Evolutionary conservation across 2,888 invertebrate species (phyloP).

Genomic region (Aphodius granarius): DNA sequence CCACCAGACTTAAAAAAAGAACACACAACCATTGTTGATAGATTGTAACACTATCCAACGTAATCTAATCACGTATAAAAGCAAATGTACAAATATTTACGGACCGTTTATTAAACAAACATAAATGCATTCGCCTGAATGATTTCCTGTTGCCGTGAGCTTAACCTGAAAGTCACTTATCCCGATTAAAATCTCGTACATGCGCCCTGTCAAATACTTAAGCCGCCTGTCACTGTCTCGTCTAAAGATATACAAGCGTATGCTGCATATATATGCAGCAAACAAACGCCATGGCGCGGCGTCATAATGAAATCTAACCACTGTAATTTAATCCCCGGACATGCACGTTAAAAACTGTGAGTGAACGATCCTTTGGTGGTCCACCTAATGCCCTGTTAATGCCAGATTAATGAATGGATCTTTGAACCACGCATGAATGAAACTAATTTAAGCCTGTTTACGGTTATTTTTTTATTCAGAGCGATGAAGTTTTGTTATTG

Average conservation of each 20-base stretch:
- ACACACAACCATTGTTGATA: not conserved
- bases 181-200: not conserved
- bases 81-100: not conserved
- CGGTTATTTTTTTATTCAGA: not conserved
- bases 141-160: not conserved
- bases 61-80: not conserved
- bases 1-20: not conserved
- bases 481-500: not conserved
- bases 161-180: not conserved
- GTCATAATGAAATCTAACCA: not conserved
- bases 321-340: not conserved
- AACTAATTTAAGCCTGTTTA: not conserved
- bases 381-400: not conserved
- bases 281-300: not conserved
- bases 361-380: not conserved
- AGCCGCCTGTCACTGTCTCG: not conserved
- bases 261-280: too few species aligned
- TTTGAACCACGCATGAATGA: too few species aligned
- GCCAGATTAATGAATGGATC: not conserved
- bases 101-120: not conserved
- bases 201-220: not conserved
- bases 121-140: not conserved
- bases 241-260: not conserved
- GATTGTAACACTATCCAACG: not conserved
- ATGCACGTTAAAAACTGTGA: not conserved